Base-by-base conservation (phyloP, 2,113 vertebrate species). In the Philantomba maxwellii region DNA sequence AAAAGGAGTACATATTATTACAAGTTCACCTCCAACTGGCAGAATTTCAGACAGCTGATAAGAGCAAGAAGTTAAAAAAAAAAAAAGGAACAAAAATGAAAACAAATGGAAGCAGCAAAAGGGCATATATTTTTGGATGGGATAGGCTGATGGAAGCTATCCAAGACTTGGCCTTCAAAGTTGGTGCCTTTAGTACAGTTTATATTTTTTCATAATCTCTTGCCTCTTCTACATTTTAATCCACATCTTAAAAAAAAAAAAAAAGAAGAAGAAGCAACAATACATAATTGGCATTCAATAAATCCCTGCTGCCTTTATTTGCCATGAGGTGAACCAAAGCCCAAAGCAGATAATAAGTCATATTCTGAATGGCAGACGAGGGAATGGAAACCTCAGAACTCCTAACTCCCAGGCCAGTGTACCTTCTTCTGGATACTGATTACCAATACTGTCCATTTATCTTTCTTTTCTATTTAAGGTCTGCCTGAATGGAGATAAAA, bases 241-340 rank as follows among this genome's bases (percentile, higher is more conserved):
- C n/a, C 23, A 77, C 7, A 84, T 21, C 1, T 78, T 89, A 7
- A 70, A 43, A 33, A 64, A 70, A 5, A 58, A 60, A n/a, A 45
- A 45, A 28, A 53, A 8, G 6, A 55, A 57, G 23, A 53, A 23
- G 2, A 26, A 13, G 25, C 23, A 87, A 60, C 15, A 87, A 83
- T 33, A 86, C 51, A 70, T 62, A 96, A 89, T 86, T 95, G 33
- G 47, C 64, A 87, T 95, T 91, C 73, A 85, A 55, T 95, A 96
- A 89, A 92, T 97, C 84, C 47, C 81, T 93, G 28, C 73, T 87
- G 19, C 45, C 53, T 97, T 96, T 94, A 96, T 93, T 93, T 96
- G 73, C 78, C 80, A 87, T 30, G 53, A 57, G 55, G 77, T 49
- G 84, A 96, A 95, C 55, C 73, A 85, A 94, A 94, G 49, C 12